Base-by-base conservation (phyloP, 2,888 invertebrate species). In the Oscheius sp. region DNA sequence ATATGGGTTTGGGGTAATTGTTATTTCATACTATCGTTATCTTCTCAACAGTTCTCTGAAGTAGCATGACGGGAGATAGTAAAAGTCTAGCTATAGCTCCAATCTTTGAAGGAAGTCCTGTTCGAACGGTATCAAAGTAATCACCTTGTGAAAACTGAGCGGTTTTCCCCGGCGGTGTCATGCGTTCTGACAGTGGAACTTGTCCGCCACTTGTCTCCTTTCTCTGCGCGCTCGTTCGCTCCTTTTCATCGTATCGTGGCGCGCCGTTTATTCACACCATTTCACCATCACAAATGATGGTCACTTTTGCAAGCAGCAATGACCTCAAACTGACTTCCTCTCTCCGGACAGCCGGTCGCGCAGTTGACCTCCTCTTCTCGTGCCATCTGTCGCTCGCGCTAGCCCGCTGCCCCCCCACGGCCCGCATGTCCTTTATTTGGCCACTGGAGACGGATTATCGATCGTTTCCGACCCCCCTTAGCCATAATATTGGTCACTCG, bases 351-450 rank as follows among this genome's bases (percentile, higher is more conserved):
- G 33, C 33, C n/a, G 35, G 35, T 35, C 59, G 35, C 11, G 33
- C 42, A 42, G 42, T 29, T 68, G 68, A 68, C 68, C 68, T 68
- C 68, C 51, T 29, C 42, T 7, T 42, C 42, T 42, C 57, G 53
- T 68, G 68, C 68, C 68, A 68, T 68, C 68, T 68, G 68, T 68
- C 68, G 55, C 68, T 42, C 42, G 42, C 42, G 42, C 42, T 7
- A 42, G 42, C 42, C 42, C 42, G 42, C 7, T 42, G 42, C 42
- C 42, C 42, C 42, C 42, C 42, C 42, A 42, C 42, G 42, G 42
- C 63, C 70, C 58, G 42, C 57, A 47, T 59, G 58, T 59, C 70
- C 70, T 70, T 57, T 70, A 58, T 70, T 59, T 70, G 68, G 68
- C 68, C 68, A 68, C 68, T 68, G 68, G 68, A 55, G 59, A 35